These are phyloP conservation scores for Lumbricus terrestris DNA, from an alignment of 2,888 invertebrate species.

Conservation along the genomic window DNA sequence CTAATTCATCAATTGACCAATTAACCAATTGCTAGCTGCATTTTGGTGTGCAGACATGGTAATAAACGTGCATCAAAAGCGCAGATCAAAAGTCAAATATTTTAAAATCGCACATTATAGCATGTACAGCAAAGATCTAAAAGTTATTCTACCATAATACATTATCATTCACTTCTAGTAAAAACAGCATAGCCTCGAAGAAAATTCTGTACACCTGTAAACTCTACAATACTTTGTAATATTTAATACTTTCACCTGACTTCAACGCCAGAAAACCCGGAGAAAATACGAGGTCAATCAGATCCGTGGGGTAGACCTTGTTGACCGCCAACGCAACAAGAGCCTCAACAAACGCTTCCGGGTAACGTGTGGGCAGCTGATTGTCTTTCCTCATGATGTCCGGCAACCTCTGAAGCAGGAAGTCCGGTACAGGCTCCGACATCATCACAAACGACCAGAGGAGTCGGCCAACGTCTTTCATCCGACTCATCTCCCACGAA, in stretches of 20 bases:
- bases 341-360: neutral
- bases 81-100: too few species aligned
- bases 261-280: neutral
- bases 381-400: neutral
- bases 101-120: too few species aligned
- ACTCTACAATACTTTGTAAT: too few species aligned
- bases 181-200: too few species aligned
- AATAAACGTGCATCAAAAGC: too few species aligned
- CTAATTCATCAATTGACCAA: too few species aligned
- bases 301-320: neutral
- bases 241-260: neutral
- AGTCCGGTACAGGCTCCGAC: neutral
- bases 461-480: neutral
- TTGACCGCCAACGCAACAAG: slow-evolving; percentile 10
- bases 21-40: too few species aligned
- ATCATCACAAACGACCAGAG: neutral
- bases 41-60: too few species aligned
- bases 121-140: too few species aligned
- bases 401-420: neutral
- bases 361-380: neutral
- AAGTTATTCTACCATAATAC: too few species aligned
- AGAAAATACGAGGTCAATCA: neutral
- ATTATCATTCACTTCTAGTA: too few species aligned
- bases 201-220: too few species aligned
- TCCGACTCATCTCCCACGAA: neutral